Conservation (phyloP, 2,797 vertebrate species). For the Toxotes lorentzi region DNA sequence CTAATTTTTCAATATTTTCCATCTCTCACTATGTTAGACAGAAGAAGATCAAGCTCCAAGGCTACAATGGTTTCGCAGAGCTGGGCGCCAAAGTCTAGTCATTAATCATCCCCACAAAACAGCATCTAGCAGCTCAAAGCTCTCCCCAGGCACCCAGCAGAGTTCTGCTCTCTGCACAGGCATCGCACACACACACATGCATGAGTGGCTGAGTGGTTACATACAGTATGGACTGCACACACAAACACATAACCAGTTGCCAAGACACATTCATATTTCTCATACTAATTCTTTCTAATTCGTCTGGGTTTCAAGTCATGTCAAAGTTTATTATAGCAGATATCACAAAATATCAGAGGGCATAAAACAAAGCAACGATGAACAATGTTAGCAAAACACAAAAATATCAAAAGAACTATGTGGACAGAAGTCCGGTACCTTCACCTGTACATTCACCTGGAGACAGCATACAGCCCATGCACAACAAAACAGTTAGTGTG, state of each 20-base stretch:
- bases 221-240: conserved; percentile 15
- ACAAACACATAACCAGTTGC: conserved; percentile 39
- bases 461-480: too few species aligned
- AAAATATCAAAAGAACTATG: too few species aligned
- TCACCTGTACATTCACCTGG: too few species aligned
- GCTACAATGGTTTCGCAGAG: conserved; percentile 70
- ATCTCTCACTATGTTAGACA: conserved; percentile 22
- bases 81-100: conserved; percentile 55
- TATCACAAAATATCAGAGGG: too few species aligned
- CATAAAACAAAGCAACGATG: too few species aligned
- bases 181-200: conserved; percentile 27
- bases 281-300: conserved; percentile 32
- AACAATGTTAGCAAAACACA: too few species aligned
- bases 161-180: conserved; percentile 40
- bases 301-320: conserved; percentile 12
- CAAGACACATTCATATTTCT: conserved; percentile 24
- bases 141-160: conserved; percentile 47
- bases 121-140: conserved; percentile 62
- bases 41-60: conserved; percentile 56
- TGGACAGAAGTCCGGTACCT: too few species aligned
- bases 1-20: conserved; percentile 42
- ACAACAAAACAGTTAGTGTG: too few species aligned
- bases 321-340: too few species aligned
- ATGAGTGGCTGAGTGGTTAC: conserved; percentile 17
- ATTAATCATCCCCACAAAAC: conserved; percentile 82